Conservation (phyloP, 2,888 invertebrate species). For the Malachius bipustulatus region DNA sequence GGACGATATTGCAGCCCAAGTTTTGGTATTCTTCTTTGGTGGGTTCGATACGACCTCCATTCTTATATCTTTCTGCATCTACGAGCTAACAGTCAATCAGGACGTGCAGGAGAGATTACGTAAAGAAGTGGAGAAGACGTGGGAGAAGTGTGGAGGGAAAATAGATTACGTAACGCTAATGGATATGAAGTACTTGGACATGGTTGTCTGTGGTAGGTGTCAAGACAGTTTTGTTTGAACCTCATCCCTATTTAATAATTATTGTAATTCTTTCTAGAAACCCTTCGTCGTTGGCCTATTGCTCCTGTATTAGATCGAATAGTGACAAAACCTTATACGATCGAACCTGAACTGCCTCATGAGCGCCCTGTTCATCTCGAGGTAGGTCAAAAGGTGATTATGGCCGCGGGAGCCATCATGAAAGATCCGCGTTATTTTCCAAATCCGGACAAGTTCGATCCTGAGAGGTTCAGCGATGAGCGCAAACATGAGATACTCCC, state of each 20-base stretch:
- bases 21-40: constrained; percentile 38
- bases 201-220: constrained; percentile 46
- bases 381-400: too few species aligned
- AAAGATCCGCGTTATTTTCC: constrained; percentile 20
- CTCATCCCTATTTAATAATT: too few species aligned
- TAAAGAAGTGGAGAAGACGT: too few species aligned
- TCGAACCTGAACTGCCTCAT: constrained; percentile 15
- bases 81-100: too few species aligned
- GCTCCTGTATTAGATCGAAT: constrained; percentile 17
- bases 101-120: too few species aligned
- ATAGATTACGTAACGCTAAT: constrained; percentile 41
- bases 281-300: too few species aligned
- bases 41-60: constrained; percentile 38
- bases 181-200: constrained; percentile 45
- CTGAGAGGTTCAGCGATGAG: constrained; percentile 35
- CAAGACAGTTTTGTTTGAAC: too few species aligned
- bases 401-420: constrained; percentile 20
- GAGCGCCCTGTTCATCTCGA: too few species aligned
- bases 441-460: constrained; percentile 23
- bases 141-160: constrained; percentile 23
- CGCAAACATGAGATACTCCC: constrained; percentile 39
- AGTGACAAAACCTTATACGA: constrained; percentile 18
- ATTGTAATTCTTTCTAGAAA: too few species aligned
- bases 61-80: too few species aligned
- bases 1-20: constrained; percentile 44